Evolutionary conservation across 2,113 vertebrate genomes (phyloP).

Genomic region (Passerina amoena): DNA sequence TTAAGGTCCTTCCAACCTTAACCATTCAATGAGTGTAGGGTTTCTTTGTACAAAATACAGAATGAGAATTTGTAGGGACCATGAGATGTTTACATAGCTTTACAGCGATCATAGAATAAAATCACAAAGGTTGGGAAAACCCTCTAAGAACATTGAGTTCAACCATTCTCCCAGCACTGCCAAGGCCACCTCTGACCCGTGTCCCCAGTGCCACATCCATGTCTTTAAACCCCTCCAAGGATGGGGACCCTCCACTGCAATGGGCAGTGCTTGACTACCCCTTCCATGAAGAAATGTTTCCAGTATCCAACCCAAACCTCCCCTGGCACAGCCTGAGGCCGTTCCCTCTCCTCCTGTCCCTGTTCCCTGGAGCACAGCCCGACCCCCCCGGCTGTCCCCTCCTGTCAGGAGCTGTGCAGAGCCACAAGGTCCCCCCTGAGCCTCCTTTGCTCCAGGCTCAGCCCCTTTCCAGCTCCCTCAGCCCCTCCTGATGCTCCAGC

Average conservation of each 20-base stretch:
- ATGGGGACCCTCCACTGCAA: neutral
- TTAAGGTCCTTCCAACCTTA: neutral
- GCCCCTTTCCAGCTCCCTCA: neutral
- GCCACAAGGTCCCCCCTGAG: neutral
- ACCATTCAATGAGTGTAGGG: neutral
- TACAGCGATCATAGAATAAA: neutral
- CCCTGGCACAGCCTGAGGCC: fast-evolving
- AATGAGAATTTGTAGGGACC: too few relatives aligned
- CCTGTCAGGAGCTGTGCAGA: neutral
- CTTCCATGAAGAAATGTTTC: neutral
- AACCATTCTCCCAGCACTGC: neutral
- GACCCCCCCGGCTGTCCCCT: fast-evolving
- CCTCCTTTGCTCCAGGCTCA: neutral
- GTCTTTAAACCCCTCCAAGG: neutral
- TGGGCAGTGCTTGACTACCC: neutral
- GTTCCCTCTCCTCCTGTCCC: fast-evolving
- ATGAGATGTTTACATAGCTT: fast-evolving
- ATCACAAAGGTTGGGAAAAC: neutral
- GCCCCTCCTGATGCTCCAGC: fast-evolving
- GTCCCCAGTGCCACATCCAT: neutral
- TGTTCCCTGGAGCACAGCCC: neutral
- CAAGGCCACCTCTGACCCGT: neutral
- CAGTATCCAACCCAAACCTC: neutral
- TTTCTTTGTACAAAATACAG: neutral
- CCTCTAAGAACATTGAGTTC: neutral